Base-by-base conservation (phyloP, 2,888 invertebrate species). In the Beris morrisii region DNA sequence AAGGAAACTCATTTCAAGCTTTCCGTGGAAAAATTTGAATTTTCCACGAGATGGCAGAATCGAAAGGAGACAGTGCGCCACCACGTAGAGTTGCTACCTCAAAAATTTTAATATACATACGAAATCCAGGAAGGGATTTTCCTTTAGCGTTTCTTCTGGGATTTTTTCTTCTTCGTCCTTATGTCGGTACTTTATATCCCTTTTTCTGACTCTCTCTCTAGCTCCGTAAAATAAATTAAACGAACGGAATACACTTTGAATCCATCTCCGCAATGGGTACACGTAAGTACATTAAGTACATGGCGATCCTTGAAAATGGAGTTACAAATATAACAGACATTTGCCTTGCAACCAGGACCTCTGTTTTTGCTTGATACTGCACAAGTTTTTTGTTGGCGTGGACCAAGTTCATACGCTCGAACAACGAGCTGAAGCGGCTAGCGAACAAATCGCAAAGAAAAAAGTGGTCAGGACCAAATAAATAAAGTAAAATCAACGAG, bases 1-100 rank as follows among this genome's bases (percentile, higher is more conserved):
- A 61, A 50, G 50, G 43, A 50, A 61, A 61, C 50, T 52, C 61
- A 50, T 52, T 61, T 61, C 22, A 31, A 22, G 50, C 50, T 50
- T 61, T 46, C 48, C 38, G 32, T 13, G 31, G 61, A 50, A 59
- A 61, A 61, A 61, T 61, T 61, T 61, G 61, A 61, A 61, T 61
- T 52, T 61, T 52, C 61, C 15, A 32, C 61, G 50, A 61, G 50
- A 61, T 61, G 50, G 50, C 50, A 15, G 50, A 13, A n/a, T 11
- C n/a, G 48, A 48, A n/a, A n/a, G 50, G 13, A 15, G 50, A 28
- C 13, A 44, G 46, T 46, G 46, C 46, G 46, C 7, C 46, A 5
- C 46, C 44, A 9, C 44, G n/a, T 44, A 44, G 5, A 11, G 46
- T 5, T 13, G 46, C n/a, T 22, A 22, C 22, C 22, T 22, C 22